Percentiles rank a stretch among this genome's conserved stretches.
phyloP scores from a whole-genome alignment of 2,797 vertebrate genomes.

The Micrastur ruficollis region DNA sequence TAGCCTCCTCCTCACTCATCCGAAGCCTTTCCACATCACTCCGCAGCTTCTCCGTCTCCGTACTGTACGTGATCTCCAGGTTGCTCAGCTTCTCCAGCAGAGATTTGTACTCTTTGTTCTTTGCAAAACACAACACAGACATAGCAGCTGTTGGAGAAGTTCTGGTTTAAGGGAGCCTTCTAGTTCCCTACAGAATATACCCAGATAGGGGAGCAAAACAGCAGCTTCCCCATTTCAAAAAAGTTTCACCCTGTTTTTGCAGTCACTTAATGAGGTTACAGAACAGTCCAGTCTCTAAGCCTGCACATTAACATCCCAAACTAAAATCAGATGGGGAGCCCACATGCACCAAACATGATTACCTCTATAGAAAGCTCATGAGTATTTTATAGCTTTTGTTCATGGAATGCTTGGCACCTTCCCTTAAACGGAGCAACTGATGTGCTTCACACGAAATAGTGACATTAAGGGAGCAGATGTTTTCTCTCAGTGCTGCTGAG shows the following conservation, averaged over 20 bases:
- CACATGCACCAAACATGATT: neutral
- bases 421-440: neutral
- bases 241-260: neutral
- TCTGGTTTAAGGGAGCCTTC: neutral
- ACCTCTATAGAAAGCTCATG: neutral
- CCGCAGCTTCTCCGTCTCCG: conserved; percentile 87
- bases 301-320: neutral
- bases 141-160: neutral
- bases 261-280: neutral
- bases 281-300: neutral
- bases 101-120: conserved; percentile 88
- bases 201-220: neutral
- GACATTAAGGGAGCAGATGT: neutral
- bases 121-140: neutral
- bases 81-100: conserved; percentile 82
- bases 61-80: conserved; percentile 80
- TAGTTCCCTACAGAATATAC: neutral
- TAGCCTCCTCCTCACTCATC: conserved; percentile 88
- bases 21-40: conserved; percentile 85
- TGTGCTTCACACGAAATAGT: neutral
- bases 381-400: too few relatives aligned
- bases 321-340: neutral
- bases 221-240: neutral
- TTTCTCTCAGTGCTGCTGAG: neutral
- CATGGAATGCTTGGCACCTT: neutral